Base-by-base conservation (phyloP, 1,140 invertebrate genomes). In the Elymnias hypermnestra region DNA sequence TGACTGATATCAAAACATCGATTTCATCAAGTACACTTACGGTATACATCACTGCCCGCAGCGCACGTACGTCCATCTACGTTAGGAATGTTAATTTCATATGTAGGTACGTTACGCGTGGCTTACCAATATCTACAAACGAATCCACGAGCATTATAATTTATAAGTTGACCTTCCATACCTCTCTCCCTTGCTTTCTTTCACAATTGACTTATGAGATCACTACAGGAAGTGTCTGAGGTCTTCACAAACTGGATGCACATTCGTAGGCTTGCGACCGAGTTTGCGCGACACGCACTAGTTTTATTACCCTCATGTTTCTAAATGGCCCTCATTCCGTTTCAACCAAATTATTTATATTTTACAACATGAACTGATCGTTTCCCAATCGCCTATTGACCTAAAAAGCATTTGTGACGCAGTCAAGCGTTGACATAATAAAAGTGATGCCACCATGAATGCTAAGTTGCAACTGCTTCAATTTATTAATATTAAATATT, bases 241-340 rank as follows among this genome's bases (percentile, higher is more conserved):
- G 19, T 63, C 57, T 52, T 14, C 18, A 15, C 44, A 54, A 44
- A 36, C 37, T 63, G 61, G 57, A 53, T 55, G 47, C 38, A 42
- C 47, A 51, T 51, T 44, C 29, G 41, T 52, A 56, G 41, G 49
- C 66, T 62, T 64, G 64, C 71, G 78, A 77, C 77, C 74, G 74
- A 72, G 60, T 82, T 78, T 70, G 72, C 66, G 73, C 62, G 67
- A 77, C 79, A 82, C 82, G 79, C 77, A 83, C 82, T 81, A 82
- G 70, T 85, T 85, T 85, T 85, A 85, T 85, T 83, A 75, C 82
- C 82, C 82, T 83, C 82, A 85, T 85, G 82, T 83, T 85, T 85
- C 72, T 73, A 85, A 85, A 85, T 85, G 71, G 72, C 75, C 82
- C 82, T 85, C 79, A 85, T 85, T 85, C 78, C 66, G 72, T 71